Evolutionary conservation across 2,888 invertebrate species (phyloP).

Genomic region (Baronia brevicornis): DNA sequence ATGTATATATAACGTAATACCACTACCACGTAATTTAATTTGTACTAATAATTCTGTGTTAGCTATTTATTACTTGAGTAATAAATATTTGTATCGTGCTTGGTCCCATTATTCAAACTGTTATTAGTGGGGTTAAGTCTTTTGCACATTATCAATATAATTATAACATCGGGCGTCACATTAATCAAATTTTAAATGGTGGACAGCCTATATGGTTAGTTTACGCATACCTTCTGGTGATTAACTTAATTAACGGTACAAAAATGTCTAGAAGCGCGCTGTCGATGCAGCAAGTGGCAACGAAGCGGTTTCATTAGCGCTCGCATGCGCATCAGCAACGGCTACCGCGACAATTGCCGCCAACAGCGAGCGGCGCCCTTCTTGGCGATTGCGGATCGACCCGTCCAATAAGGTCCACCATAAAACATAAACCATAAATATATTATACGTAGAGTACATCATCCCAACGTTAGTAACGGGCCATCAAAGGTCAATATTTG

Average conservation of each 20-base stretch:
- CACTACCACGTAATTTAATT: too few relatives aligned
- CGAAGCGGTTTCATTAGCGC: constrained; percentile 53
- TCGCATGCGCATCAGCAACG: constrained; percentile 58
- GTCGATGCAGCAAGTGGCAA: constrained; percentile 36
- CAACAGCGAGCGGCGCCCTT: constrained; percentile 86
- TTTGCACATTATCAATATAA: too few relatives aligned
- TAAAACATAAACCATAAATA: constrained; percentile 12
- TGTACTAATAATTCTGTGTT: too few relatives aligned
- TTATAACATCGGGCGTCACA: too few relatives aligned
- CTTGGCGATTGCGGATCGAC: constrained; percentile 94
- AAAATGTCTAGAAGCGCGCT: constrained; percentile 26
- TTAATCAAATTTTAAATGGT: too few relatives aligned
- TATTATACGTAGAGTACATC: constrained; percentile 18
- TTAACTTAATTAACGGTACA: background rate
- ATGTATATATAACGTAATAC: too few relatives aligned
- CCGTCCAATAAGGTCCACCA: constrained; percentile 88
- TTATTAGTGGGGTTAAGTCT: too few relatives aligned
- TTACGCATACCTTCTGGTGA: background rate
- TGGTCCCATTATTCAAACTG: too few relatives aligned
- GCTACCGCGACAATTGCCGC: constrained; percentile 70
- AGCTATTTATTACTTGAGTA: too few relatives aligned
- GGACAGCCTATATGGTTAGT: background rate
- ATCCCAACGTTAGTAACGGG: too few relatives aligned
- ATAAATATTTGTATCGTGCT: too few relatives aligned
- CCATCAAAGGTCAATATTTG: too few relatives aligned